These are phyloP conservation scores for Drosophila micromelanica DNA, from an alignment of 1,140 invertebrate genomes.

Conservation along the genomic window DNA sequence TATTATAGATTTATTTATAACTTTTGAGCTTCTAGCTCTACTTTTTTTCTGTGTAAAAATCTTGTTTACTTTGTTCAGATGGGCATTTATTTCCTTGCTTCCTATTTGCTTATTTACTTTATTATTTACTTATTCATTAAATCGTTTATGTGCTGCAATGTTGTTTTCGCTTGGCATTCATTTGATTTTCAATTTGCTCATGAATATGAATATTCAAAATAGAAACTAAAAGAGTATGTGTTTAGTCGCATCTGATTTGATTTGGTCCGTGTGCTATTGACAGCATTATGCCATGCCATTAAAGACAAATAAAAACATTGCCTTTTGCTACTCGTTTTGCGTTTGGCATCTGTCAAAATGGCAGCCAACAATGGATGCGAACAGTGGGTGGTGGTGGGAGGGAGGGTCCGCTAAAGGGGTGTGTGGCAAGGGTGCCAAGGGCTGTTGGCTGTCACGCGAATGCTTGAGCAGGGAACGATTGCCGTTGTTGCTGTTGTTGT, in stretches of 20 bases:
- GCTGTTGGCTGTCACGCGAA: constrained; percentile 61
- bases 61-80: too few relatives aligned
- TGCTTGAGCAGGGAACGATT: constrained; percentile 61
- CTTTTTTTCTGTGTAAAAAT: too few relatives aligned
- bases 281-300: constrained; percentile 56
- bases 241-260: constrained; percentile 5
- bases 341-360: constrained; percentile 78
- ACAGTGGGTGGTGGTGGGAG: neutral
- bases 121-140: too few relatives aligned
- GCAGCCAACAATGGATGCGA: constrained; percentile 28
- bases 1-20: too few relatives aligned
- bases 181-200: too few relatives aligned
- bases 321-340: constrained; percentile 69
- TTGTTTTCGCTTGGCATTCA: too few relatives aligned
- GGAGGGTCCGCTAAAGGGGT: neutral
- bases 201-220: too few relatives aligned
- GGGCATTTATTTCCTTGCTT: too few relatives aligned
- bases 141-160: too few relatives aligned
- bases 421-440: neutral
- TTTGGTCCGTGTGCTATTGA: constrained; percentile 37
- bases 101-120: too few relatives aligned
- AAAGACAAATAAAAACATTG: constrained; percentile 72
- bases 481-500: constrained; percentile 2
- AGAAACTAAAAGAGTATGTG: neutral
- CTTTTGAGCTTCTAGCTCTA: too few relatives aligned